Base-by-base conservation (phyloP, 2,797 vertebrate species). In the Premnoplex brunnescens region DNA sequence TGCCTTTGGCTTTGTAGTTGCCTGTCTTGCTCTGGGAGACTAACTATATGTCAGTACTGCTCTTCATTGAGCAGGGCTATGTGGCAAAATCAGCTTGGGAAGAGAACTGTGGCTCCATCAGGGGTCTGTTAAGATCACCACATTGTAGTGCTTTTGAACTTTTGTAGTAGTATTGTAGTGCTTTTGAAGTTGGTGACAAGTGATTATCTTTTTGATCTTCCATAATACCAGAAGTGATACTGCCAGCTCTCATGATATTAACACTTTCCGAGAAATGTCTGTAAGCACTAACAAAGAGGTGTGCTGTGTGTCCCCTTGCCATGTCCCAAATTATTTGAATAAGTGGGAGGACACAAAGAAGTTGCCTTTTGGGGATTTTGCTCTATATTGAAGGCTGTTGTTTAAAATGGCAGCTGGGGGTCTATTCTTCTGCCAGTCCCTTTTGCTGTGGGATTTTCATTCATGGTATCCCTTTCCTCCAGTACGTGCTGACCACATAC, bases 311-410 rank as follows among this genome's bases (percentile, higher is more conserved):
- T 36, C 46, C 51, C 39, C 60, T 73, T 87, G 51, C 43, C 43
- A 37, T 0, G 2, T 69, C 23, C 55, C 44, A 67, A 7, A 34
- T 79, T 59, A 41, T 20, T 0, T 0, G 60, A 41, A 1, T 43
- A 68, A 55, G 37, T 41, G 34, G 28, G 41, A 78, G 62, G 62
- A 63, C n/a, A 66, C 21, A 12, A 7, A 48, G 54, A 26, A 75
- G 24, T 64, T 84, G 9, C 11, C 19, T 74, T 56, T 36, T 34
- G 41, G 58, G 34, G 37, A 49, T 72, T 93, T 72, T 0, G 3
- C 26, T 83, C 34, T 43, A 2, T 77, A 28, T 6, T 26, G 63
- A 73, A 66, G 30, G 20, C 63, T 78, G 36, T 51, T 76, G 24
- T 59, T 85, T 84, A 59, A 82, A 91, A 87, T 44, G 28, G 37